Conservation (phyloP, 2,888 invertebrate genomes). For the Thysanoteuthis rhombus region DNA sequence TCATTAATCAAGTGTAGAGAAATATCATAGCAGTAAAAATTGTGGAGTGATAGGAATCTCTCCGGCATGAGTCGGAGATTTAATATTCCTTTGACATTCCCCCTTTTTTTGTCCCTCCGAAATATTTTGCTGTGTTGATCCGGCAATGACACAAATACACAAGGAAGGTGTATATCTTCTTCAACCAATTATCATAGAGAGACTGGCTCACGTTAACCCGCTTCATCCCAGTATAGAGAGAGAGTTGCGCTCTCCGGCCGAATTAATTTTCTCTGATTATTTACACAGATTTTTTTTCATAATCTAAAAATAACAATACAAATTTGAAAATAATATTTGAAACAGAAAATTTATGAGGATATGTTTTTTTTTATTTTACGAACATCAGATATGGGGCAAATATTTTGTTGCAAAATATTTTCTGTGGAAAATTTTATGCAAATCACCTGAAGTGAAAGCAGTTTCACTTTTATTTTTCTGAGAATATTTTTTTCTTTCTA, state of each 20-base stretch:
- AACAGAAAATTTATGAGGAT: neutral
- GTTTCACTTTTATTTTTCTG: neutral
- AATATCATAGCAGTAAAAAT: conserved; percentile 12
- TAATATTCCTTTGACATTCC: neutral
- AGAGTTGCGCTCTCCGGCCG: neutral
- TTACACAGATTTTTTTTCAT: neutral
- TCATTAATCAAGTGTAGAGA: neutral
- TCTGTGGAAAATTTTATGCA: conserved; percentile 12
- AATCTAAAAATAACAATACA: neutral
- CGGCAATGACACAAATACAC: neutral
- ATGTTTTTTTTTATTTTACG: neutral
- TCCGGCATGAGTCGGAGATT: neutral
- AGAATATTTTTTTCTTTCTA: neutral
- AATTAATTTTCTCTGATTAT: neutral
- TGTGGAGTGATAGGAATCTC: conserved; percentile 12
- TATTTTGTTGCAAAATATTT: neutral
- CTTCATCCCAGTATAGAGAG: neutral
- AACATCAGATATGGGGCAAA: neutral
- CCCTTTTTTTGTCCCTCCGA: neutral
- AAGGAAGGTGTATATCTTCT: neutral
- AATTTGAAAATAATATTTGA: neutral
- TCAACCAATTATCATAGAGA: neutral
- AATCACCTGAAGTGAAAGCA: neutral
- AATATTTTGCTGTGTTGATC: neutral
- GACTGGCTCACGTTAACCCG: neutral